phyloP scores from a whole-genome alignment of 2,797 vertebrate genomes.

The Hylomyscus alleni region DNA sequence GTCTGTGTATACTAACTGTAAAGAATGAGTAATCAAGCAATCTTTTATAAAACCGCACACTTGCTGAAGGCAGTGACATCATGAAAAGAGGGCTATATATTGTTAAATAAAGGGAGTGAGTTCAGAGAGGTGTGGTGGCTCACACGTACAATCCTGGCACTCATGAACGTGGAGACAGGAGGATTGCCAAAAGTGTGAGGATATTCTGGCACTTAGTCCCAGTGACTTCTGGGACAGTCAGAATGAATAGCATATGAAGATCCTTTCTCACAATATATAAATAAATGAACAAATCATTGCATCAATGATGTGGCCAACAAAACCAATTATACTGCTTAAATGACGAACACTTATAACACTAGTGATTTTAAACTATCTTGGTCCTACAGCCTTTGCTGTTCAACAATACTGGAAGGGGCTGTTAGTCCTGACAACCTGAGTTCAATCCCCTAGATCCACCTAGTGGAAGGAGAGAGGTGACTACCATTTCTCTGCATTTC shows the following conservation, averaged over 20 bases:
- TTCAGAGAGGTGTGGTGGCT: no score
- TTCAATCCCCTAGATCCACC: not conserved
- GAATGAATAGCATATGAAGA: not conserved
- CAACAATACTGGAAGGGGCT: not conserved
- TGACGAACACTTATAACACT: not conserved
- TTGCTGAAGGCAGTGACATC: not conserved
- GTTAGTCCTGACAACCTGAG: not conserved
- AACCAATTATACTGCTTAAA: not conserved
- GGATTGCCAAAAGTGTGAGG: not conserved
- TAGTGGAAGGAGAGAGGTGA: not conserved
- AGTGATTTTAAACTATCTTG: not conserved
- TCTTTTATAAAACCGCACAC: not conserved
- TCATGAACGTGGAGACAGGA: not conserved
- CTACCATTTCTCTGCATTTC: not conserved
- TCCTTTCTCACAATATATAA: not conserved
- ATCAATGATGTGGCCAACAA: not conserved
- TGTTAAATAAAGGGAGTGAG: slow-evolving; percentile 11
- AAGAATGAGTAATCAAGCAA: not conserved
- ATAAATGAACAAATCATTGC: not conserved
- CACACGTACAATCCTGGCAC: not conserved
- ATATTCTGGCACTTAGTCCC: not conserved
- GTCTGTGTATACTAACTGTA: not conserved
- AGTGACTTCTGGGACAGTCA: not conserved
- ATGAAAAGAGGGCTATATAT: not conserved
- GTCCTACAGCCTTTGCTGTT: not conserved